Base-by-base conservation (phyloP, 2,888 invertebrate genomes). In the Thymelicus sylvestris region DNA sequence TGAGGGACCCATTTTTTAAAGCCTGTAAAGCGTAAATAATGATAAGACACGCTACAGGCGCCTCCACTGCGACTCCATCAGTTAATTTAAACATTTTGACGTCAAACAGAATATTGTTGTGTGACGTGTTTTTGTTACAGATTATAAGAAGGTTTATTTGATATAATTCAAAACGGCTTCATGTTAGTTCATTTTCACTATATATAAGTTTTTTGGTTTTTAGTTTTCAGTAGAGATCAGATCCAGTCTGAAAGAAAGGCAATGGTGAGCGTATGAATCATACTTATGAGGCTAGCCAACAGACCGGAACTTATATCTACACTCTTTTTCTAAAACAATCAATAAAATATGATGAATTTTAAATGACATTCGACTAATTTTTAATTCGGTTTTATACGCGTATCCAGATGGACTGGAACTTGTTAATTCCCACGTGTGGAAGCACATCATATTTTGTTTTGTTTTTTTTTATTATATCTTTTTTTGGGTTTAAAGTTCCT, bases 1-100 rank as follows among this genome's bases (percentile, higher is more conserved):
- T 65, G 66, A 66, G 39, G 44, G 57, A 12, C 66, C 41, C 66
- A 66, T 66, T 66, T 66, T 66, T 66, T 66, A 66, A 66, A 66
- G 55, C 44, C 52, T 57, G 41, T 66, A 66, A 55, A 65, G 65
- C 66, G 57, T 66, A 66, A 66, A 66, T 66, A 66, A 66, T 66
- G 66, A 66, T 66, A 57, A 65, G 65, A 44, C 66, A 66, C 66
- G 55, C 44, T 57, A 66, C 57, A 39, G 66, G 10, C 57, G 31
- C 55, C 44, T 12, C 19, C 55, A 31, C 62, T 31, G 63, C 50
- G 38, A 55, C 7, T 47, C 64, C 38, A 41, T n/a, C 39, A 13
- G 39, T 52, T 19, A 55, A 55, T 64, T 31, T 50, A 39, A 66
- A 19, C 19, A 66, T 41, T 65, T 66, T n/a, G 55, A 55, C 41